Conservation (phyloP, 2,113 vertebrate species). For the Chionomys nivalis region DNA sequence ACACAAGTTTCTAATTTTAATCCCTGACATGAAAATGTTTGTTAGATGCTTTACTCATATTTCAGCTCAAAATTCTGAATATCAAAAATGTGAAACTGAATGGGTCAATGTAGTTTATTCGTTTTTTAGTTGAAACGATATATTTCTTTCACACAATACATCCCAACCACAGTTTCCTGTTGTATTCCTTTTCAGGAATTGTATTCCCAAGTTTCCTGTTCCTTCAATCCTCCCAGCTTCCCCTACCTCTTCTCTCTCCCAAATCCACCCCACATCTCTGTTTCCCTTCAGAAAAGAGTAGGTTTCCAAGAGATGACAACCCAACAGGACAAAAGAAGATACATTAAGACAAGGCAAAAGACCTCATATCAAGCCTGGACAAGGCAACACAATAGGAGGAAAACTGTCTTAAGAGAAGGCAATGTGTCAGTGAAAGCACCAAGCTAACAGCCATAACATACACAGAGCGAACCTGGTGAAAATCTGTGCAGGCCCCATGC, state of each 20-base stretch:
- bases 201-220: not conserved
- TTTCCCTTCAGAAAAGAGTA: not conserved
- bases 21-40: not conserved
- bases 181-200: too few species aligned
- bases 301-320: not conserved
- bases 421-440: not conserved
- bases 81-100: not conserved
- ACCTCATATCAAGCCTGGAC: not conserved
- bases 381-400: not conserved
- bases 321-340: not conserved
- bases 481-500: not conserved
- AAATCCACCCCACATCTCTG: not conserved
- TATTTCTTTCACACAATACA: not conserved
- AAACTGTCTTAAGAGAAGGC: too few species aligned
- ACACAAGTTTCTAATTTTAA: not conserved
- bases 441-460: not conserved
- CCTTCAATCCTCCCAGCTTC: not conserved
- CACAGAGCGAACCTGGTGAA: not conserved
- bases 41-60: not conserved
- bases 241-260: not conserved
- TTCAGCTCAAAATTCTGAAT: not conserved
- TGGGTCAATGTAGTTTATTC: not conserved
- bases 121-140: not conserved
- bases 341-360: not conserved
- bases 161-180: not conserved